Evolutionary conservation across 2,113 vertebrate species (phyloP).

Genomic region (Tychaedon coryphoeus): DNA sequence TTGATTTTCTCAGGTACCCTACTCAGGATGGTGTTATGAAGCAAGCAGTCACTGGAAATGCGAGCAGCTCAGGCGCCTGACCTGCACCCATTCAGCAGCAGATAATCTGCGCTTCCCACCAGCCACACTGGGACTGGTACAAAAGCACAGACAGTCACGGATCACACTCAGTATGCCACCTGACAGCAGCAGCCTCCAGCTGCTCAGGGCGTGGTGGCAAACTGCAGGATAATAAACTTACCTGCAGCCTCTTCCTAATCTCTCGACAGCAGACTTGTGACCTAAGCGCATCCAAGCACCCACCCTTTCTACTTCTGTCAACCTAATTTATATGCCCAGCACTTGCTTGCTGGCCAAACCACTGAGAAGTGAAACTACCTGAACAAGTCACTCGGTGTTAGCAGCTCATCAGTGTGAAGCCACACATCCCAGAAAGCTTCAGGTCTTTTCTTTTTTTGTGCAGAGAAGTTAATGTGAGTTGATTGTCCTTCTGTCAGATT

Average conservation of each 20-base stretch:
- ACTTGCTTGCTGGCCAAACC: not conserved
- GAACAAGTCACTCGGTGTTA: not conserved
- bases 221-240: not conserved
- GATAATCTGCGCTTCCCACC: rapidly evolving
- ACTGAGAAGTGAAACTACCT: not conserved
- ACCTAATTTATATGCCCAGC: not conserved
- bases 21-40: not conserved
- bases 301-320: not conserved
- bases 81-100: not conserved
- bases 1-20: not conserved
- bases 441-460: not conserved
- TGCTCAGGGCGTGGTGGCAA: rapidly evolving
- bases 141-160: not conserved
- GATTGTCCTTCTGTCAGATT: not conserved
- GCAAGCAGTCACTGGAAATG: not conserved
- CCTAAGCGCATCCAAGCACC: not conserved
- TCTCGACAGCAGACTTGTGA: not conserved
- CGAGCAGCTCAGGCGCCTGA: rapidly evolving
- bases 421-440: not conserved
- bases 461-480: not conserved
- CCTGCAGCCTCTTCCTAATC: not conserved
- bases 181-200: not conserved
- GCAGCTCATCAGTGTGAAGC: not conserved
- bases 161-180: not conserved
- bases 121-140: not conserved